Conservation (phyloP, 37 sponge, comb jelly and placozoan species). For the Cladorhizidae sp. region DNA sequence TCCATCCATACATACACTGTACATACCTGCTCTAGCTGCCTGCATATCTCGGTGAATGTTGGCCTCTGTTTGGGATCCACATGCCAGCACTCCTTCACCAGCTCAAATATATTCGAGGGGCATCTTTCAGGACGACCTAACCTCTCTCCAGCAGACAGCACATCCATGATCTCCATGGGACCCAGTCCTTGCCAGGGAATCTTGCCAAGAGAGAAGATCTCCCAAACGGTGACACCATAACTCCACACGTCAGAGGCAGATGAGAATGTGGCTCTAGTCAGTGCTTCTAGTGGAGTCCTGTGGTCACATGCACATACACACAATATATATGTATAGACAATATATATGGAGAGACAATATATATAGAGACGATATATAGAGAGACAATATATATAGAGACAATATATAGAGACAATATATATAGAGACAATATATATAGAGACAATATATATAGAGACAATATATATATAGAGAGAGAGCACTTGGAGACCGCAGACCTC, state of each 20-base stretch:
- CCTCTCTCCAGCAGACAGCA: conserved; percentile 27
- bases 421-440: no score
- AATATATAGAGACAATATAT: no score
- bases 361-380: no score
- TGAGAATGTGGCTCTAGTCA: conserved; percentile 56
- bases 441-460: no score
- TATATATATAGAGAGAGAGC: no score
- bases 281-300: conserved; percentile 68
- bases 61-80: conserved; percentile 39
- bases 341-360: no score
- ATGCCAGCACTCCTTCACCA: conserved; percentile 57
- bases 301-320: conserved; percentile 8
- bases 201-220: conserved; percentile 63
- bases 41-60: conserved; percentile 20
- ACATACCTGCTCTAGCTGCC: conserved; percentile 33
- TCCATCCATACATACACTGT: no score
- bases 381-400: no score
- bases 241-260: conserved; percentile 81
- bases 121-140: conserved; percentile 41
- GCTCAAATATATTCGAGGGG: conserved; percentile 23
- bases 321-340: no score
- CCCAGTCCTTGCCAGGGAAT: conserved; percentile 59
- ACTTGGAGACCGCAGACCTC: no score
- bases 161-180: conserved; percentile 41
- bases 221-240: conserved; percentile 73